Conservation (phyloP, 2,797 vertebrate species). For the Pitangus sulphuratus region DNA sequence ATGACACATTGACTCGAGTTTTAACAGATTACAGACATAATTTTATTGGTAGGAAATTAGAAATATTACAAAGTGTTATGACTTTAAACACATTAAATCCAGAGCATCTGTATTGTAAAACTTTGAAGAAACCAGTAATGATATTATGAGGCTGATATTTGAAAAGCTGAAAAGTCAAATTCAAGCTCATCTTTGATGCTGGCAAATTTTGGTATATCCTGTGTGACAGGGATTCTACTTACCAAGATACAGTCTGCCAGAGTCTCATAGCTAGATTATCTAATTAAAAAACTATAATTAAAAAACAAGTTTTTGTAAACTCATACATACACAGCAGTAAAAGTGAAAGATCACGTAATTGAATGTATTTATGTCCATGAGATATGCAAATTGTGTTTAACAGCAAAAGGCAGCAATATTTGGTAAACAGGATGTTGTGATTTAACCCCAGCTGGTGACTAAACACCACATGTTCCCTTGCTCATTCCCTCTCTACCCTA, state of each 20-base stretch:
- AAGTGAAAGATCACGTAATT: background rate
- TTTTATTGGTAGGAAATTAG: background rate
- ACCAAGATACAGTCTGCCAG: background rate
- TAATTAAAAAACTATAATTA: background rate
- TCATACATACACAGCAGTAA: background rate
- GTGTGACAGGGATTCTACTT: background rate
- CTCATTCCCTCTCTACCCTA: background rate
- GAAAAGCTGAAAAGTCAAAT: background rate
- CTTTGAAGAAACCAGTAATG: background rate
- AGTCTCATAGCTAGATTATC: background rate
- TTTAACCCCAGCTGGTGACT: background rate
- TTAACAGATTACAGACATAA: background rate
- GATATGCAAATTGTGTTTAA: background rate
- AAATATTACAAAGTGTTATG: background rate
- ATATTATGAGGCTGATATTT: background rate
- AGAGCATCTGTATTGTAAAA: background rate
- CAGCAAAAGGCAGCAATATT: background rate
- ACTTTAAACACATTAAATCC: background rate
- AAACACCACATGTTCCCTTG: background rate
- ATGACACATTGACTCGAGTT: background rate
- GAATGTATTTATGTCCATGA: background rate
- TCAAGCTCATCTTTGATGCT: background rate
- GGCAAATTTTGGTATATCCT: background rate
- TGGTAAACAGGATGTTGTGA: fast-evolving
- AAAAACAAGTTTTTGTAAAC: background rate